phyloP scores from a whole-genome alignment of 2,888 invertebrate genomes.

The Lordiphosa andalusiaca region DNA sequence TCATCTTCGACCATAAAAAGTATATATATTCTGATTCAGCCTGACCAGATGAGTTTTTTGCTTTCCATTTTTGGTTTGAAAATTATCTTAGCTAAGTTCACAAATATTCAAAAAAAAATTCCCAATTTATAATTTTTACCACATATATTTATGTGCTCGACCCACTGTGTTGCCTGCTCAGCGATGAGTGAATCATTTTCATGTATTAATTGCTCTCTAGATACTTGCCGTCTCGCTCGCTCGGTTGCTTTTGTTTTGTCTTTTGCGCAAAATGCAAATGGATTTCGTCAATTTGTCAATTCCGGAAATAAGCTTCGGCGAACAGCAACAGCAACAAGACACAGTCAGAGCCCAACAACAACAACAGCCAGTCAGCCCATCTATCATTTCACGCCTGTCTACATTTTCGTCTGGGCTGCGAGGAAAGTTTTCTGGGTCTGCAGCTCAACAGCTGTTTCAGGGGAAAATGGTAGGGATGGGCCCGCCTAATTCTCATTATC shows the following conservation, averaged over 20 bases:
- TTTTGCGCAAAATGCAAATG: slow-evolving; percentile 47
- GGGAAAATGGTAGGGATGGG: neutral
- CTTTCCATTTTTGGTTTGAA: too few species aligned
- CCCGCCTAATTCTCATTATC: too few species aligned
- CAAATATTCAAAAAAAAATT: too few species aligned
- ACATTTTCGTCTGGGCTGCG: slow-evolving; percentile 15
- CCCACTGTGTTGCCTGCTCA: slow-evolving; percentile 4
- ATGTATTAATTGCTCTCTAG: slow-evolving; percentile 35
- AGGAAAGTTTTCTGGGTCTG: slow-evolving; percentile 38
- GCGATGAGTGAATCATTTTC: slow-evolving; percentile 39
- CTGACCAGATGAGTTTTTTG: too few species aligned
- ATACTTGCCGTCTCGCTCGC: slow-evolving; percentile 26
- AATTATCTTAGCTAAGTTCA: too few species aligned
- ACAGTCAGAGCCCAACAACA: slow-evolving; percentile 10
- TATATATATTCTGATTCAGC: too few species aligned
- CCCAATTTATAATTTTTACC: too few species aligned
- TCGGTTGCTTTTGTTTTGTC: slow-evolving; percentile 8
- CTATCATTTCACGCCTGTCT: slow-evolving; percentile 13
- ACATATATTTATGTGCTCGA: slow-evolving; percentile 16
- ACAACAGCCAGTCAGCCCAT: slow-evolving; percentile 11
- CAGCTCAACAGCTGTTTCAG: slow-evolving; percentile 20
- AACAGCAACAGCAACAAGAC: slow-evolving; percentile 16
- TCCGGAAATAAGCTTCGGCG: slow-evolving; percentile 58
- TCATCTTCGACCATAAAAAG: too few species aligned
- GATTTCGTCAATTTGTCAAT: slow-evolving; percentile 60